Conservation (phyloP, 2,888 invertebrate genomes). For the Epinotia brunnichana region DNA sequence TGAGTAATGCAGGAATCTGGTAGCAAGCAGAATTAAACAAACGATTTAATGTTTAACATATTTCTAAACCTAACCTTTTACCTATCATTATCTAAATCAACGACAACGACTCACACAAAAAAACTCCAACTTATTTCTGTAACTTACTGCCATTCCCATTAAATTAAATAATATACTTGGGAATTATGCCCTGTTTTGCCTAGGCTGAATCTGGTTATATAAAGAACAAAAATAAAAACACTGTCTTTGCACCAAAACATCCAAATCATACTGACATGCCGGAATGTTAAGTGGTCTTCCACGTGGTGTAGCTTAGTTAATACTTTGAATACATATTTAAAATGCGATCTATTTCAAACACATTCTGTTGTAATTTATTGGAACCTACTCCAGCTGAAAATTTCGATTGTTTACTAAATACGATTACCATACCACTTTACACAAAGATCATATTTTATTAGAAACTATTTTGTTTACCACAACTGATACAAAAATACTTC, state of each 20-base stretch:
- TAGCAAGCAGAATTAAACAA: slow-evolving; percentile 9
- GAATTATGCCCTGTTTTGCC: background rate
- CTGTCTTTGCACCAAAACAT: background rate
- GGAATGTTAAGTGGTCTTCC: slow-evolving; percentile 40
- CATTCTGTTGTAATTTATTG: slow-evolving; percentile 10
- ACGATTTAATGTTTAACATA: background rate
- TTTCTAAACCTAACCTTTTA: background rate
- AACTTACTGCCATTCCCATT: background rate
- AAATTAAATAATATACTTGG: no score
- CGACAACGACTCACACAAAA: background rate
- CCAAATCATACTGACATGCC: slow-evolving; percentile 13
- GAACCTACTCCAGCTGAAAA: background rate
- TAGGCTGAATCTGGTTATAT: background rate
- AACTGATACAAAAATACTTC: background rate
- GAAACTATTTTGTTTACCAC: background rate
- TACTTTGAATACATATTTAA: slow-evolving; percentile 22
- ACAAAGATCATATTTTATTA: background rate
- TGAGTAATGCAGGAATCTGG: slow-evolving; percentile 28
- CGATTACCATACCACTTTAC: background rate
- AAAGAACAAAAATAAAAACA: background rate
- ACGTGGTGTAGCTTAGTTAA: slow-evolving; percentile 19
- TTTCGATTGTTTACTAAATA: background rate
- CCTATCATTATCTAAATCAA: background rate
- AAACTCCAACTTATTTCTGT: background rate
- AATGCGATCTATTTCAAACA: slow-evolving; percentile 19